Evolutionary conservation across 2,888 invertebrate genomes (phyloP).

Genomic region (Deladenus siricidicola): DNA sequence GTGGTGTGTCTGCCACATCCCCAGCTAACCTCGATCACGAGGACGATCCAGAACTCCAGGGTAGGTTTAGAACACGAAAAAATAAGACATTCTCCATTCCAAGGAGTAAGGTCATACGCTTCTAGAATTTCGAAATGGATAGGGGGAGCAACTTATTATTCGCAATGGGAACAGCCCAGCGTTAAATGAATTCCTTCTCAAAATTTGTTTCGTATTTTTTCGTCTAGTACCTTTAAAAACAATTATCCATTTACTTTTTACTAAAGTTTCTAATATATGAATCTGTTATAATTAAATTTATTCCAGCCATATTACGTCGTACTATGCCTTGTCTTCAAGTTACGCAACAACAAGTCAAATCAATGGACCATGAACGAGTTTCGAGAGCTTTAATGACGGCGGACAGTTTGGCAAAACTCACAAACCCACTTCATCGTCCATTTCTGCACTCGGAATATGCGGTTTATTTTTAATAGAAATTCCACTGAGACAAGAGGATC

Average conservation of each 20-base stretch:
- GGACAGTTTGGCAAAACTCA: neutral
- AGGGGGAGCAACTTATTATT: too few relatives aligned
- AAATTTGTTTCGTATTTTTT: too few relatives aligned
- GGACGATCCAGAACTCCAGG: constrained; percentile 3
- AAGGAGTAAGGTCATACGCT: too few relatives aligned
- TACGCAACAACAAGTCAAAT: neutral
- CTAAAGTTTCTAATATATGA: too few relatives aligned
- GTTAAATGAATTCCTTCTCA: too few relatives aligned
- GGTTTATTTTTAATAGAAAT: neutral
- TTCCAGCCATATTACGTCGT: neutral
- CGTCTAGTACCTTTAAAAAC: too few relatives aligned
- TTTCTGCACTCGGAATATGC: neutral
- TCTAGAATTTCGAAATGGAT: too few relatives aligned
- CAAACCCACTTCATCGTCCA: neutral
- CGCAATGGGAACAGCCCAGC: too few relatives aligned
- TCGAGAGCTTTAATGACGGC: neutral
- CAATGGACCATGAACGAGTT: neutral
- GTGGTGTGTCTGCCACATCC: neutral
- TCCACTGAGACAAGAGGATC: neutral
- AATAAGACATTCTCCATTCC: too few relatives aligned
- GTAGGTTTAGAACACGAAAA: too few relatives aligned
- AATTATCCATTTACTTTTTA: too few relatives aligned
- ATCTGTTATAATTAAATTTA: too few relatives aligned
- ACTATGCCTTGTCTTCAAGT: constrained; percentile 4
- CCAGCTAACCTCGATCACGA: neutral